Percentiles rank a stretch among this genome's conserved stretches.
Evolutionary conservation across 2,113 vertebrate genomes (phyloP).

Genomic region (Mola mola): DNA sequence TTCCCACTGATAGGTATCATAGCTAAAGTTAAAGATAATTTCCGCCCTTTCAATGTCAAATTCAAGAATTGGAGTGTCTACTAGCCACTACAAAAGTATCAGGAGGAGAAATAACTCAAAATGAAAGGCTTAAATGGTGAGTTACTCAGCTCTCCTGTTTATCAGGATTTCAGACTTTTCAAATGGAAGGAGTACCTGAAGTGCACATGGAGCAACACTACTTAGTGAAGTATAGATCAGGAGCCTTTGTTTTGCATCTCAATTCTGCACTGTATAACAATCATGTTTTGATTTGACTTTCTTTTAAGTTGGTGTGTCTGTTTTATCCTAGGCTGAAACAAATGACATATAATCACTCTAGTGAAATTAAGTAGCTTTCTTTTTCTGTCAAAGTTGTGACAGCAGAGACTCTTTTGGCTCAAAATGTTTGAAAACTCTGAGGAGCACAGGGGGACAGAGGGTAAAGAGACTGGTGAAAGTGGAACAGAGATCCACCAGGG

Average conservation of each 20-base stretch:
- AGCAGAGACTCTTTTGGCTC: too few relatives aligned
- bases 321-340: too few relatives aligned
- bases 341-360: too few relatives aligned
- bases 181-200: slow-evolving; percentile 36
- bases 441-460: too few relatives aligned
- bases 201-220: neutral
- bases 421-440: too few relatives aligned
- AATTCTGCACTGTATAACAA: too few relatives aligned
- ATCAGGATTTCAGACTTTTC: slow-evolving; percentile 29
- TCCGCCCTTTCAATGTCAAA: slow-evolving; percentile 45
- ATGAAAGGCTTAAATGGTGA: slow-evolving; percentile 22
- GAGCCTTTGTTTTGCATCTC: neutral
- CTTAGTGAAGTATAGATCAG: slow-evolving; percentile 6
- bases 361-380: too few relatives aligned
- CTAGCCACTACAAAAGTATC: slow-evolving; percentile 60
- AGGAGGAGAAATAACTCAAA: slow-evolving; percentile 50
- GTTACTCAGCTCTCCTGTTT: slow-evolving; percentile 57
- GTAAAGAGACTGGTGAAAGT: too few relatives aligned
- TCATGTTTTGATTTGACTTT: too few relatives aligned
- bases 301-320: too few relatives aligned
- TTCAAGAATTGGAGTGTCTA: slow-evolving; percentile 41
- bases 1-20: slow-evolving; percentile 30
- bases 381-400: too few relatives aligned
- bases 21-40: slow-evolving; percentile 53
- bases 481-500: too few relatives aligned